These are phyloP conservation scores for Cryptomyrus ogoouensis DNA, from an alignment of 2,113 vertebrate genomes.

Conservation along the genomic window DNA sequence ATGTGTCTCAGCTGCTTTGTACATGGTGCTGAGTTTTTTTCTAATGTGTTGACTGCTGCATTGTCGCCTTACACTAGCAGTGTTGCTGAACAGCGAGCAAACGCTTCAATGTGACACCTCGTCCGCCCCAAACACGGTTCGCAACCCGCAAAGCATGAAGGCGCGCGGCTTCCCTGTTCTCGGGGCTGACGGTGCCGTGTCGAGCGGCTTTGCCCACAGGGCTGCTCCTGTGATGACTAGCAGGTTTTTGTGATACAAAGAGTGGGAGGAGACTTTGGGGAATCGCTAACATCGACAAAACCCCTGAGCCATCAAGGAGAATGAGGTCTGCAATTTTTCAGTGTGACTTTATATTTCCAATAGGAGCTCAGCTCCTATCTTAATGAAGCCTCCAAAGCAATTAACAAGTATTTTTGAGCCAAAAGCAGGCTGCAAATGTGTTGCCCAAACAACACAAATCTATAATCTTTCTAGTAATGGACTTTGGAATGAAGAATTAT, in stretches of 20 bases:
- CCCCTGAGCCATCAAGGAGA: neutral
- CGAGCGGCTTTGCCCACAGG: neutral
- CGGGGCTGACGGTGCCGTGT: neutral
- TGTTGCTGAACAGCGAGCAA: neutral
- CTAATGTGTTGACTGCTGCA: neutral
- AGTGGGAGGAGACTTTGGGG: neutral
- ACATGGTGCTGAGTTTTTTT: neutral
- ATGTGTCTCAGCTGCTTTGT: neutral
- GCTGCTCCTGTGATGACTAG: neutral
- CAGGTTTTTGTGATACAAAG: neutral
- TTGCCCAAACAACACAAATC: neutral
- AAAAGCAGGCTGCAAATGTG: neutral
- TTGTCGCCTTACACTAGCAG: neutral
- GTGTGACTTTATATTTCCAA: neutral
- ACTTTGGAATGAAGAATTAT: neutral
- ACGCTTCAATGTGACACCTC: neutral
- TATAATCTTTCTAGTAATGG: neutral
- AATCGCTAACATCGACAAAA: neutral
- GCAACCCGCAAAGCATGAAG: neutral
- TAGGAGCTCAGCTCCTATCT: neutral
- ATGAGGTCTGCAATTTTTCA: neutral
- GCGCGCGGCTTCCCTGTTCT: neutral
- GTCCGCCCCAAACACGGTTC: neutral
- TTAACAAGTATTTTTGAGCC: neutral
- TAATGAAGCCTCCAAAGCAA: neutral